Percentiles rank a stretch among this genome's conserved stretches.
Conservation (phyloP, 2,888 invertebrate genomes). For the Megamerina dolium region DNA sequence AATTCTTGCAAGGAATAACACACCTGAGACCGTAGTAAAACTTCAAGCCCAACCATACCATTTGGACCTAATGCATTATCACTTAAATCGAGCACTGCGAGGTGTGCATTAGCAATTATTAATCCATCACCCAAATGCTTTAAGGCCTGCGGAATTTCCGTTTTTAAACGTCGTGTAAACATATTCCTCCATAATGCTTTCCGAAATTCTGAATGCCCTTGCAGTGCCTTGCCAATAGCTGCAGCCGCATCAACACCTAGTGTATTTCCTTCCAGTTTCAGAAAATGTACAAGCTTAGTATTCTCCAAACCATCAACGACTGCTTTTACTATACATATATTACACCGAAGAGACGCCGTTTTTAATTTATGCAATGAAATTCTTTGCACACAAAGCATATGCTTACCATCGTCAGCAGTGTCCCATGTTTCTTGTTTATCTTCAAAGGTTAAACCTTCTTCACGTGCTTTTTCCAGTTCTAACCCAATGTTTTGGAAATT, state of each 20-base stretch:
- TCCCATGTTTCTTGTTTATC: slow-evolving; percentile 74
- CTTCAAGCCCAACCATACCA: slow-evolving; percentile 81
- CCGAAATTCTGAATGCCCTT: slow-evolving; percentile 69
- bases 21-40: slow-evolving; percentile 72
- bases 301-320: slow-evolving; percentile 71
- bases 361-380: too few species aligned
- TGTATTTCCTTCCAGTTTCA: slow-evolving; percentile 89
- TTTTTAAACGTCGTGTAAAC: slow-evolving; percentile 92
- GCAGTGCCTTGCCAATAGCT: slow-evolving; percentile 74
- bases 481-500: slow-evolving; percentile 31
- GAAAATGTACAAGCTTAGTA: slow-evolving; percentile 62
- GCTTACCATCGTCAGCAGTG: slow-evolving; percentile 69
- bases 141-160: slow-evolving; percentile 89
- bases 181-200: slow-evolving; percentile 92
- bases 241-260: slow-evolving; percentile 84
- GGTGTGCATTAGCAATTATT: slow-evolving; percentile 68
- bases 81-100: slow-evolving; percentile 84
- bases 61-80: slow-evolving; percentile 97
- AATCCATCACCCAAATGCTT: slow-evolving; percentile 73
- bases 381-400: not conserved
- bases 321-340: slow-evolving; percentile 49
- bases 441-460: slow-evolving; percentile 70
- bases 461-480: slow-evolving; percentile 26
- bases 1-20: slow-evolving; percentile 75
- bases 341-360: too few species aligned